These are phyloP conservation scores for Sanderia malayensis DNA, from an alignment of 30 jellyfish, hydroid and myxozoan species.

Conservation along the genomic window DNA sequence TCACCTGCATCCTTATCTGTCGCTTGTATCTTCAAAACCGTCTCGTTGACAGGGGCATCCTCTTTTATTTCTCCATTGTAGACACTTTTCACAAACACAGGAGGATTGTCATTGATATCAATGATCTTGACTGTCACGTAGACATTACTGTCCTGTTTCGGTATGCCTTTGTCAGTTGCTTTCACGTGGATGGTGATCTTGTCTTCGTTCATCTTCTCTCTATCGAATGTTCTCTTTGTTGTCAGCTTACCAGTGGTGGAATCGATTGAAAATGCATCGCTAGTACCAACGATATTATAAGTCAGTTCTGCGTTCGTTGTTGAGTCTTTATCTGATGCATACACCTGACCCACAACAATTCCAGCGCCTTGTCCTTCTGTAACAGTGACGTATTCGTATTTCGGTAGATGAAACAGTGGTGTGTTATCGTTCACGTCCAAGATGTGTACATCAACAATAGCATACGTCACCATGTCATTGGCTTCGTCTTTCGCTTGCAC, in stretches of 20 bases:
- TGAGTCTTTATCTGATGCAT: constrained; percentile 91
- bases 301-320: constrained; percentile 63
- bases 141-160: constrained; percentile 60
- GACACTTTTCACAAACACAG: constrained; percentile 35
- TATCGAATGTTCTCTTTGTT: constrained; percentile 76
- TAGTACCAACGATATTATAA: constrained; percentile 40
- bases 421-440: constrained; percentile 90
- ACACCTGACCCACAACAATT: constrained; percentile 71
- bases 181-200: constrained; percentile 68
- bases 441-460: constrained; percentile 67
- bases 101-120: constrained; percentile 85
- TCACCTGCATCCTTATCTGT: constrained; percentile 95
- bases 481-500: constrained; percentile 82
- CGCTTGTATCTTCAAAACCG: constrained; percentile 62
- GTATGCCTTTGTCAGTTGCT: constrained; percentile 80
- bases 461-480: constrained; percentile 69
- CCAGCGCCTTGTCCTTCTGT: constrained; percentile 81
- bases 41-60: constrained; percentile 41
- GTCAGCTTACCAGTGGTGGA: constrained; percentile 68
- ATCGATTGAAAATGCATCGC: constrained; percentile 57
- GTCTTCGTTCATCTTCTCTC: constrained; percentile 61
- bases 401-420: constrained; percentile 79
- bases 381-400: constrained; percentile 82
- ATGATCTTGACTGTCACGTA: constrained; percentile 70
- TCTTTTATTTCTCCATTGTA: constrained; percentile 66